Evolutionary conservation across 2,888 invertebrate species (phyloP), one percentile per base, ranked within the genome.

Genomic region (Epicampocera succincta): DNA sequence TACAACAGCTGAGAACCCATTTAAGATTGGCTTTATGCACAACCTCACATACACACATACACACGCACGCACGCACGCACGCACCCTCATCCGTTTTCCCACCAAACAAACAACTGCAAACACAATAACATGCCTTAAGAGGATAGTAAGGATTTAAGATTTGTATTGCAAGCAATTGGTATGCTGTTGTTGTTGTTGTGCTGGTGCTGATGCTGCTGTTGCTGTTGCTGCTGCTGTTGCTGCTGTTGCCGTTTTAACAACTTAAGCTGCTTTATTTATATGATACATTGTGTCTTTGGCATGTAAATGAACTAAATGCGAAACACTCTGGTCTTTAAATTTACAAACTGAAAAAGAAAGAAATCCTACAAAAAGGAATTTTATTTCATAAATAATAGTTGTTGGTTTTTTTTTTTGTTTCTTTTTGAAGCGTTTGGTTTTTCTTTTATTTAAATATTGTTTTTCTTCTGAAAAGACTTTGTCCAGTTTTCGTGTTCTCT

Each of bases 1-100:
- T 66, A 46, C 66, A 82, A 82, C 82, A 82, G 82, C 82, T 82
- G 82, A 78, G 82, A 82, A 82, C 82, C 78, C 82, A 82, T 82
- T 82, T 82, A 71, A 78, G 74, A 82, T 82, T 78, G 78, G 71
- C 66, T 78, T 78, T 61, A 75, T 68, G 65, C 63, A 76, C 25
- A 40, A 44, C 42, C 38, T 11, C 12, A 48, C 44, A 4, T 11
- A 44, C 13, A 19, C 19, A 25, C 38, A n/a, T 25, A 58, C 29
- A 17, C 13, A 25, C n/a, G 21, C 6, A 9, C 40, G 33, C 12
- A 17, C 5, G 25, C 25, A 13, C 11, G 1, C n/a, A 50, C 9
- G 42, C 8, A 25, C 25, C n/a, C n/a, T n/a, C n/a, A 29, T 46
- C n/a, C 13, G 19, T 44, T 40, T 48, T 61, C n/a, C 8, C 25